phyloP scores from a whole-genome alignment of 2,888 invertebrate species.

The Lochmaea capreae region DNA sequence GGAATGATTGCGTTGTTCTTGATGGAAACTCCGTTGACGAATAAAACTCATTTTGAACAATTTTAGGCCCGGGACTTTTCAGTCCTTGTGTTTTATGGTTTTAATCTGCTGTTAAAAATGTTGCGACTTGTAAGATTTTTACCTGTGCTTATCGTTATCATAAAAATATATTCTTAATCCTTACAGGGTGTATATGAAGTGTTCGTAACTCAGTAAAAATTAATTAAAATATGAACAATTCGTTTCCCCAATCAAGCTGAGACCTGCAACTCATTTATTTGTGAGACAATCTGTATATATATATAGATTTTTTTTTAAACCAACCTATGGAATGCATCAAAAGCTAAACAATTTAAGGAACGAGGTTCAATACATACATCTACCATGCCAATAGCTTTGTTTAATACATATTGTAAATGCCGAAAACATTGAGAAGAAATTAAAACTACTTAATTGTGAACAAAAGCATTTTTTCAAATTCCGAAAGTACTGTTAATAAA shows the following conservation, averaged over 20 bases:
- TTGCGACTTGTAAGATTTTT: no score
- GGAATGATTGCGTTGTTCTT: no score
- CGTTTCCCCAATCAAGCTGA: no score
- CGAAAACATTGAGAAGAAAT: conserved; percentile 43
- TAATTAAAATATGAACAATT: not conserved
- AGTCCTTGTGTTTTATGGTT: no score
- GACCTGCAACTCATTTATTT: not conserved
- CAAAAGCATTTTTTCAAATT: conserved; percentile 44
- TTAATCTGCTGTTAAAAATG: no score
- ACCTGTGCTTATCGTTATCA: no score
- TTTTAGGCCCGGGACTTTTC: no score
- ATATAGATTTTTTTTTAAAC: conserved; percentile 10
- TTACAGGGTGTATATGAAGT: no score
- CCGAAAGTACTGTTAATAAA: conserved; percentile 45
- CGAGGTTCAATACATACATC: conserved; percentile 44
- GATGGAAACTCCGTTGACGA: no score
- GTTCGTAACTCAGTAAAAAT: no score
- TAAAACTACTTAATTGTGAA: conserved; percentile 45
- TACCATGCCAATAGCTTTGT: conserved; percentile 44
- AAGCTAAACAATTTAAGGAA: conserved; percentile 44
- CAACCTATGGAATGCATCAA: conserved; percentile 43
- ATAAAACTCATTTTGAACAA: no score
- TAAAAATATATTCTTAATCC: no score
- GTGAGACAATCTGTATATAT: conserved; percentile 19
- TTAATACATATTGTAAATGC: conserved; percentile 40